These are phyloP conservation scores for Mimumesa dahlbomi DNA, from an alignment of 2,888 invertebrate species.

Conservation along the genomic window DNA sequence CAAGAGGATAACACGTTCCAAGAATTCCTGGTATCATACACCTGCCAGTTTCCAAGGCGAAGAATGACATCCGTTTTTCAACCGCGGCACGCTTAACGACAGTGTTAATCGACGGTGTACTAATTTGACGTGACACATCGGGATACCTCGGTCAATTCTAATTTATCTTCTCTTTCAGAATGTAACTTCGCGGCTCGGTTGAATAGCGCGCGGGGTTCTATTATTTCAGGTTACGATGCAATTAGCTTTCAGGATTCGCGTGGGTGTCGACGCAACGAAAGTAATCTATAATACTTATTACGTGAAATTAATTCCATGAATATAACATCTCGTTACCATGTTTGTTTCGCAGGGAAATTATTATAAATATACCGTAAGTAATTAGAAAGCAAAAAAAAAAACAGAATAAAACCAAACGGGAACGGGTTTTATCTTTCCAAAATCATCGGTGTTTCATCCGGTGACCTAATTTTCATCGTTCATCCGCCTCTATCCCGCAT, in stretches of 20 bases:
- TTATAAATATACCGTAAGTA: no score
- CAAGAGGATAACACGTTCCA: conserved; percentile 1
- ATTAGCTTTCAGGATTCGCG: conserved; percentile 43
- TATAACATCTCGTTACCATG: no score
- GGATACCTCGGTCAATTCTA: conserved; percentile 39
- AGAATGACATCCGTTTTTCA: conserved; percentile 9
- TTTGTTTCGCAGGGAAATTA: no score
- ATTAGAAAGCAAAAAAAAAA: no score
- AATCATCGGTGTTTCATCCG: no score
- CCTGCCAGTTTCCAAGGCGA: conserved; percentile 17
- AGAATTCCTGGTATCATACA: conserved; percentile 19
- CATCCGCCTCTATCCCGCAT: no score
- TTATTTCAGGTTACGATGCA: conserved; percentile 25
- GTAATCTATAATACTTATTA: conserved; percentile 24
- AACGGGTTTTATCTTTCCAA: no score
- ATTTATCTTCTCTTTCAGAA: conserved; percentile 40
- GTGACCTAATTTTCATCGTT: no score
- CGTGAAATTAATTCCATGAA: no score
- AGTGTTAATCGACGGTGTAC: conserved; percentile 39
- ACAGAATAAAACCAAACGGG: no score
- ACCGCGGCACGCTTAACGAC: conserved; percentile 20
- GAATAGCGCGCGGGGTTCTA: conserved; percentile 14
- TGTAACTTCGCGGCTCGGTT: neutral
- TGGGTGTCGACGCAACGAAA: conserved; percentile 33
- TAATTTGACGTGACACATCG: conserved; percentile 25